These are phyloP conservation scores for Ctenomys sociabilis DNA, from an alignment of 2,113 vertebrate genomes.

Conservation along the genomic window DNA sequence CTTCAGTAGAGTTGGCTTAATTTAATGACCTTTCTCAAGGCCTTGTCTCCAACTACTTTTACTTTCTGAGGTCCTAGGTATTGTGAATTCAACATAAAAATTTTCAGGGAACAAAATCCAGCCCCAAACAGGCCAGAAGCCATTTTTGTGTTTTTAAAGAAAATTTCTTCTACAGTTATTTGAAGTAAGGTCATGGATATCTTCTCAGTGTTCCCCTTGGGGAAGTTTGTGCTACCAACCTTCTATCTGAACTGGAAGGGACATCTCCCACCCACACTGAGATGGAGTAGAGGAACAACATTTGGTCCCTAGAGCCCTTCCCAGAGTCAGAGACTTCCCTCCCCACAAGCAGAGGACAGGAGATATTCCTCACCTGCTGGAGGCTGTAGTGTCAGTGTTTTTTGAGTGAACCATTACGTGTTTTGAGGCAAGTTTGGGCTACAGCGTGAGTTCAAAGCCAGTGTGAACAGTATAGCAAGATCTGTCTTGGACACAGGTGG, in stretches of 20 bases:
- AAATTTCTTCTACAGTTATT: neutral
- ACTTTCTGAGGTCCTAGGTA: neutral
- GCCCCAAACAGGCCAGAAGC: neutral
- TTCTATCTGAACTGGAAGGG: no score
- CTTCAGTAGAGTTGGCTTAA: neutral
- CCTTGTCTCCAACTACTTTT: neutral
- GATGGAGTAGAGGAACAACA: no score
- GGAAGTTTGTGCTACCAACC: no score
- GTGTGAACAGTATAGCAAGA: no score
- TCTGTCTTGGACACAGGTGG: neutral
- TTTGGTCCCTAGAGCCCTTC: neutral
- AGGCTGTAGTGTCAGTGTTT: no score
- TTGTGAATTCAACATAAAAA: neutral
- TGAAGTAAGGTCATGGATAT: neutral
- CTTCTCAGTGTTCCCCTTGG: neutral
- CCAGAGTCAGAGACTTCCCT: no score
- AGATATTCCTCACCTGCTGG: accelerated
- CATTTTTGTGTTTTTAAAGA: neutral
- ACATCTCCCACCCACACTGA: neutral
- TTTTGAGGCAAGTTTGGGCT: no score
- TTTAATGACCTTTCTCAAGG: neutral
- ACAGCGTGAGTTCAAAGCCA: no score
- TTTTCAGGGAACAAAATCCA: neutral
- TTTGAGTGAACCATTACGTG: no score
- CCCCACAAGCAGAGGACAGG: accelerated